Evolutionary conservation across 2,113 vertebrate species (phyloP).

Genomic region (Paralichthys olivaceus): DNA sequence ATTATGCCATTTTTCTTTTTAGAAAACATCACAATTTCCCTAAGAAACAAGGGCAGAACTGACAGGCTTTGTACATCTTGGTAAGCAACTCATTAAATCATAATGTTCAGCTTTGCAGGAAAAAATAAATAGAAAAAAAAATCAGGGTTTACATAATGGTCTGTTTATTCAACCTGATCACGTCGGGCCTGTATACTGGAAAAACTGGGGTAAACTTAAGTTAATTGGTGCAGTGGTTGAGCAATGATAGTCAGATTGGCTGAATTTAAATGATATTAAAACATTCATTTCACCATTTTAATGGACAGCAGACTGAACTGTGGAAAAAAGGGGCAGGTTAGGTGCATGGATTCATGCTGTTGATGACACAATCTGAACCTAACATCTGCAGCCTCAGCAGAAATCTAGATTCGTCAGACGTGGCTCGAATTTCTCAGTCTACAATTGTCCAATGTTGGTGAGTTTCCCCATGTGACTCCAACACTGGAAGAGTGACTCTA

Average conservation of each 20-base stretch:
- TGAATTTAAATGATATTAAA: background rate
- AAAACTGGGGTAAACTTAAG: too few relatives aligned
- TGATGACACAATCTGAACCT: background rate
- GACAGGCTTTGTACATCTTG: conserved; percentile 2
- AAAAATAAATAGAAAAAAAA: background rate
- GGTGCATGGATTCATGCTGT: background rate
- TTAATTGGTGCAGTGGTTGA: background rate
- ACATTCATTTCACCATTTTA: background rate
- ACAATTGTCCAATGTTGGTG: background rate
- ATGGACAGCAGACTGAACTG: too few relatives aligned
- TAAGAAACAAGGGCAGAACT: background rate
- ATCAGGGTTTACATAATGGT: background rate
- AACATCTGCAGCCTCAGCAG: too few relatives aligned
- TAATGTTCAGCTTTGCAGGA: conserved; percentile 1
- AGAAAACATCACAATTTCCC: background rate
- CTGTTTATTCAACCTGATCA: background rate
- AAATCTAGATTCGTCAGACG: background rate
- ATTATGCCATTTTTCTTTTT: background rate
- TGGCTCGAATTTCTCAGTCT: background rate
- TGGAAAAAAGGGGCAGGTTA: too few relatives aligned
- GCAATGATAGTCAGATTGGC: background rate
- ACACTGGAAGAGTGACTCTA: too few relatives aligned
- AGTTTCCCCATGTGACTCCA: too few relatives aligned
- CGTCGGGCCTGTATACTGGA: too few relatives aligned
- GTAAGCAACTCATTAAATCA: background rate